Evolutionary conservation across 2,797 vertebrate genomes (phyloP), one percentile per base, ranked within the genome.

Genomic region (Sebastes dallii): DNA sequence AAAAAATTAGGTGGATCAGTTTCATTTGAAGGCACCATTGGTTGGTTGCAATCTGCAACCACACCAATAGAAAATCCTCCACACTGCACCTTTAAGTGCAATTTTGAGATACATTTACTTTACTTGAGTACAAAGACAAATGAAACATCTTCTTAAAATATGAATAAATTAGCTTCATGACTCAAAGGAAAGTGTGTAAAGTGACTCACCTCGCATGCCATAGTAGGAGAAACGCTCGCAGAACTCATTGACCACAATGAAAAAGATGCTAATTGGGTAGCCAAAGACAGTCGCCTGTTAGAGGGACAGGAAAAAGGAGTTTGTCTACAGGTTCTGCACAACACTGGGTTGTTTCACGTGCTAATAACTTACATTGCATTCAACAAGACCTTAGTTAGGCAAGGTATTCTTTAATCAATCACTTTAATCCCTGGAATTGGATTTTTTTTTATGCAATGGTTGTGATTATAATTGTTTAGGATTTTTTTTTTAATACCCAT

Each of bases 141-240:
- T 18, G 1, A 36, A 34, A 24, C 5, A 50, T 9, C 11, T 18
- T 29, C 5, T 10, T 29, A 24, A 46, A 34, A 22, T 60, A 22
- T 77, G 30, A 71, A 24, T 20, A 13, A 29, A 42, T 16, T 12
- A 39, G 36, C 36, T 22, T 27, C 3, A 2, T 13, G 39, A 46
- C 16, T 50, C 4, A 20, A 27, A 66, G 13, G 12, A 42, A n/a
- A 66, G 8, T 20, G 8, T n/a, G 18, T 10, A 2, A 72, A 39
- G 18, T 29, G 30, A 61, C 88, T 94, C 93, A 98, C 98, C 96
- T 97, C 94, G 91, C 97, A 98, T 99, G 88, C 97, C 98, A 98
- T 98, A 99, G 95, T 98, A 99, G 94, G 98, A 99, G 91, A 99
- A 99, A 0, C 98, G 91, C 88, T 99, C 98, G 0, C 97, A 99